Base-by-base conservation (phyloP, 1,140 invertebrate genomes). In the Hylyphantes graminicola region DNA sequence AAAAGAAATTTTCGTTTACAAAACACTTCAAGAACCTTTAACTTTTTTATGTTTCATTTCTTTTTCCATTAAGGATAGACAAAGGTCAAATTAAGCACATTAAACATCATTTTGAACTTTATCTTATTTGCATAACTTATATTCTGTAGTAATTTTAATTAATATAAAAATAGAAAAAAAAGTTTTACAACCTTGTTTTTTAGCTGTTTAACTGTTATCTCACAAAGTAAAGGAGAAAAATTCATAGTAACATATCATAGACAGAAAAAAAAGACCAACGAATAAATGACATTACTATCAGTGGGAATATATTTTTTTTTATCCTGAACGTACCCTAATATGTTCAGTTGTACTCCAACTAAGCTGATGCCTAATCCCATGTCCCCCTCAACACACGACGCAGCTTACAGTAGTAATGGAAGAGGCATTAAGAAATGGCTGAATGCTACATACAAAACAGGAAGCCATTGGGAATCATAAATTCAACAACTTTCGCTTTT, bases 401-500 rank as follows among this genome's bases (percentile, higher is more conserved):
- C 21, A 35, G 57, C 48, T 76, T 76, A 76, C 68, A 53, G 68
- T n/a, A 51, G 68, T 70, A 53, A 70, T 51, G 53, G 67, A 15
- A 70, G 67, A 70, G 15, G 50, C 50, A 13, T 21, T 0, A 67
- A 50, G 11, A 70, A 70, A 51, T 70, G 50, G 19, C 68, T n/a
- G 50, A 51, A 35, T 35, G 5, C 35, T 0, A n/a, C 21, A 54
- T n/a, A 63, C 79, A 54, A 73, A 81, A 73, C 55, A 57, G 79
- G 79, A 81, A 81, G 50, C 35, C 50, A 63, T 21, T 19, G 53
- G 68, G 21, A 81, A 81, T 63, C 79, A 73, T 73, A 73, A 81
- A 81, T 81, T 73, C 79, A 73, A 81, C 67, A 81, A 81, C 79
- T 81, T 81, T 81, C 79, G 35, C 79, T 81, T 78, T 81, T 73